Percentiles rank a stretch among this genome's conserved stretches.
These are phyloP conservation scores for Rhizomys pruinosus DNA, from an alignment of 2,113 vertebrate genomes.

Conservation along the genomic window DNA sequence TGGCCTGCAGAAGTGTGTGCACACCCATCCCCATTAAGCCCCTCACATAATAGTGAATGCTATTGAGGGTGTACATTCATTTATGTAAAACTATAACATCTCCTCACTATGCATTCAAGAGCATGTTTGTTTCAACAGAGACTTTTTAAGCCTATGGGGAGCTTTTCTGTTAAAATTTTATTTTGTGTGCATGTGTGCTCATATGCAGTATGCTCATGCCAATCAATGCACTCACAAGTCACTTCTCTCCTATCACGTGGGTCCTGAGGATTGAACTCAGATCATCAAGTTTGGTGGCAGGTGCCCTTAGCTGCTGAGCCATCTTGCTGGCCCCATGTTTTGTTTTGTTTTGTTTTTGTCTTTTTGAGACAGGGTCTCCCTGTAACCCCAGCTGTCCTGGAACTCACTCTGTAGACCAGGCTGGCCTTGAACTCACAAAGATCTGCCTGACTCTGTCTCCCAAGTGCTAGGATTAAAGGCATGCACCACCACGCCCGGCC, in stretches of 20 bases:
- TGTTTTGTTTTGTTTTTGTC: too few species aligned
- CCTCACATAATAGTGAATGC: background rate
- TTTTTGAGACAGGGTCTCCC: too few species aligned
- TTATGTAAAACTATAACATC: background rate
- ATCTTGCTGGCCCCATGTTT: too few species aligned
- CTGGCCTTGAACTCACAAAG: too few species aligned
- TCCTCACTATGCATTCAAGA: background rate
- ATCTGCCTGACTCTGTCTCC: too few species aligned
- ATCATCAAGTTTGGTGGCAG: background rate
- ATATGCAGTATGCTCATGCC: too few species aligned
- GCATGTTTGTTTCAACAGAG: background rate
- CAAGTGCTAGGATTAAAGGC: too few species aligned
- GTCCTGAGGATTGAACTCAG: background rate
- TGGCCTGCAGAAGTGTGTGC: background rate
- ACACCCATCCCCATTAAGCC: accelerated
- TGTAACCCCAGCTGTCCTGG: too few species aligned
- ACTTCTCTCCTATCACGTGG: background rate
- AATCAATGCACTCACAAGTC: background rate
- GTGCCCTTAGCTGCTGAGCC: background rate
- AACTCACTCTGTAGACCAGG: too few species aligned
- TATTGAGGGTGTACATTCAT: background rate
- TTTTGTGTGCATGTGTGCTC: background rate
- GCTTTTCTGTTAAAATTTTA: background rate
- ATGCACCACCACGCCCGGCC: too few species aligned
- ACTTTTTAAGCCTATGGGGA: background rate